Evolutionary conservation across 2,797 vertebrate species (phyloP), one percentile per base, ranked within the genome.

Genomic region (Bradypodion ventrale): DNA sequence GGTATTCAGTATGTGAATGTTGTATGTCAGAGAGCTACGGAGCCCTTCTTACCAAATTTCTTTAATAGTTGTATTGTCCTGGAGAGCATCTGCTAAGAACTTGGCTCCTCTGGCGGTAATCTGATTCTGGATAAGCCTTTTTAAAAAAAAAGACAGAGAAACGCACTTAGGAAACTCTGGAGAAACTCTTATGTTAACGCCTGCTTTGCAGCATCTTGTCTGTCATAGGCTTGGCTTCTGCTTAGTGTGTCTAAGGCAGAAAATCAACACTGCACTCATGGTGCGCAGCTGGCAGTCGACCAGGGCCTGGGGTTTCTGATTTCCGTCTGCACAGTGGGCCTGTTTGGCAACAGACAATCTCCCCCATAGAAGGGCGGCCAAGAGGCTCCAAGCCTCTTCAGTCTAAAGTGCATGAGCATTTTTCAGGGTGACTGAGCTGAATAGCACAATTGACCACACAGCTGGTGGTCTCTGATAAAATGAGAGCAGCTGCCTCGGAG

Each of bases 111-210:
- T 91, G 89, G 94, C 95, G 10, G 97, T 98, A 86, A 99, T 95
- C 89, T 90, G 92, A 91, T 99, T 99, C 91, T 94, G 96, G 79
- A 97, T 97, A 85, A 99, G 96, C 98, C 98, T 99, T 92, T 69
- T 91, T n/a, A 84, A 15, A 27, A 5, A 49, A 29, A 8, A 3
- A 27, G 3, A 69, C 76, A 89, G 92, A 90, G 65, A 46, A 86
- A 88, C 59, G 25, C 8, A 72, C 21, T 69, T 79, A n/a, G 46
- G 37, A 37, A 80, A 56, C 13, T 56, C 90, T 82, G 92, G 72
- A 75, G 37, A 19, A 78, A 62, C 19, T 60, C 25, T 70, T 37
- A 35, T 59, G 0, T 15, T 60, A 74, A 35, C 66, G 75, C 78
- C 56, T 60, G 6, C 60, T 68, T 68, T 68, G 69, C 35, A 83